Evolutionary conservation across 1,140 invertebrate genomes (phyloP).

Genomic region (Drosophila funebris): DNA sequence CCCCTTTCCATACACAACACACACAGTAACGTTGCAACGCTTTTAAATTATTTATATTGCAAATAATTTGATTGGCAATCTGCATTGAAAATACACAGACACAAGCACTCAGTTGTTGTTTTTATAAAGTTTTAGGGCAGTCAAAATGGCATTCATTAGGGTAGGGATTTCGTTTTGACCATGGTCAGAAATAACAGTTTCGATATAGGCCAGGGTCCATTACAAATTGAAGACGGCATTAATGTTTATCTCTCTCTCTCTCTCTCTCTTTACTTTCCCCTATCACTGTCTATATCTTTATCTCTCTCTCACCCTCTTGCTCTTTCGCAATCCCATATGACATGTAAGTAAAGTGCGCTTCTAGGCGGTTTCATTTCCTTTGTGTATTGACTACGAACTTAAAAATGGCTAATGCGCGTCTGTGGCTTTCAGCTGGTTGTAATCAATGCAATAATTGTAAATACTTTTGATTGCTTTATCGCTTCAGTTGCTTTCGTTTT

Average conservation of each 20-base stretch:
- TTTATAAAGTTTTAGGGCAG: not conserved
- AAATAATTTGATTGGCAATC: slow-evolving; percentile 79
- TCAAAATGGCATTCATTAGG: slow-evolving; percentile 10
- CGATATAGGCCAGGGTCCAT: not conserved
- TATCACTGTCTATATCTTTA: not conserved
- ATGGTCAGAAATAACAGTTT: not conserved
- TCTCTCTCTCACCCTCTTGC: not conserved
- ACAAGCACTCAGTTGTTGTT: not conserved
- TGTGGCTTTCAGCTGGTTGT: slow-evolving; percentile 45
- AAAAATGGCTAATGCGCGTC: slow-evolving; percentile 19
- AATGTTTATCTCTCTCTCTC: too few relatives aligned
- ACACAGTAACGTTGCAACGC: slow-evolving; percentile 47
- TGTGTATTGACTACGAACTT: slow-evolving; percentile 12
- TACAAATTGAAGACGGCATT: not conserved
- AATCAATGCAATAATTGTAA: slow-evolving; percentile 73
- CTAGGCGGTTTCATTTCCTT: slow-evolving; percentile 25
- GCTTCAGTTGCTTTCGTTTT: slow-evolving; percentile 21
- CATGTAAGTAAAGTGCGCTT: not conserved
- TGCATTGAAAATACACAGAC: slow-evolving; percentile 27
- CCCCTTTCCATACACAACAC: too few relatives aligned
- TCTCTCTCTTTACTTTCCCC: not conserved
- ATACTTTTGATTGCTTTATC: slow-evolving; percentile 55
- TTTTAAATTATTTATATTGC: slow-evolving; percentile 71
- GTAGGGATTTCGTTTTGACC: not conserved
- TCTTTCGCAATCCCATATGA: not conserved